Evolutionary conservation across 2,797 vertebrate species (phyloP).

Genomic region (Babyrousa celebensis): DNA sequence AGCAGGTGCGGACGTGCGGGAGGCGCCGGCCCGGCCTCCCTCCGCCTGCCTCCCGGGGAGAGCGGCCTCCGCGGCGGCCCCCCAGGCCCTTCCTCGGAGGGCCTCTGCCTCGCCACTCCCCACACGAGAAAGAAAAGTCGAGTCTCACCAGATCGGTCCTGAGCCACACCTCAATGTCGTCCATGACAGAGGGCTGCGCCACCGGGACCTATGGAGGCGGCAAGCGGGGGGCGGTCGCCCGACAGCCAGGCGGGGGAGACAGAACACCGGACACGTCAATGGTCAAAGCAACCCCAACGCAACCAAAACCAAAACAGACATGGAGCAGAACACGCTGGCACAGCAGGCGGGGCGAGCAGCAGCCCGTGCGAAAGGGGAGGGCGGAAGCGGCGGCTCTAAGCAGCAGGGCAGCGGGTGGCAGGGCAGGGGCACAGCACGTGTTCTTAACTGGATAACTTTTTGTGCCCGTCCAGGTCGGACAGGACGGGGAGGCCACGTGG

Average conservation of each 20-base stretch:
- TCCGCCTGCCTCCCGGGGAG: background rate
- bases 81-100: background rate
- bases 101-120: conserved; percentile 55
- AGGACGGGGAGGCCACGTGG: fast-evolving
- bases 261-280: conserved; percentile 90
- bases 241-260: conserved; percentile 89
- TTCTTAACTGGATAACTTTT: conserved; percentile 87
- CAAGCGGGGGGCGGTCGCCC: conserved; percentile 93
- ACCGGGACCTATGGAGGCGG: conserved; percentile 95
- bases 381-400: conserved; percentile 87
- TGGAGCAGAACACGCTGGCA: conserved; percentile 86
- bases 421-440: conserved; percentile 61
- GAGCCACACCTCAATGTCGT: conserved; percentile 99
- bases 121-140: conserved; percentile 91
- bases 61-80: background rate
- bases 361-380: conserved; percentile 79
- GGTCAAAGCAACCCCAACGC: conserved; percentile 90
- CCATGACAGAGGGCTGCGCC: conserved; percentile 99
- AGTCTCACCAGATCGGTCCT: conserved; percentile 99
- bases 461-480: background rate
- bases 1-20: too few relatives aligned
- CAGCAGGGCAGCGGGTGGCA: conserved; percentile 16
- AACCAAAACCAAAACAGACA: conserved; percentile 89
- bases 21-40: background rate
- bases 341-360: conserved; percentile 41